phyloP scores from a whole-genome alignment of 2,113 vertebrate species.

The Furnarius figulus region DNA sequence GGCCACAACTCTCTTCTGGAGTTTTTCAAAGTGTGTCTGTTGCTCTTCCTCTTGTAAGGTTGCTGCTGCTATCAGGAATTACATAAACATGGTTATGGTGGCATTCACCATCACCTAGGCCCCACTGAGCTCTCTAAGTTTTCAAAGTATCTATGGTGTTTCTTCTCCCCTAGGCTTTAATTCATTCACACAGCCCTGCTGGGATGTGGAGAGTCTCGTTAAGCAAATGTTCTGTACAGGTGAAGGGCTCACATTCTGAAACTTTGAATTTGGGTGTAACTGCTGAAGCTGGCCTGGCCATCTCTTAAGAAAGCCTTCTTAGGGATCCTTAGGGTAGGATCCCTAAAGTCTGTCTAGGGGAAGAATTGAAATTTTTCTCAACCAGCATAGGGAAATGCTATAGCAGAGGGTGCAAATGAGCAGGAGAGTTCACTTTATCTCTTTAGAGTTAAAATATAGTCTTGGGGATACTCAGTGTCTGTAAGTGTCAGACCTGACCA shows the following conservation, averaged over 20 bases:
- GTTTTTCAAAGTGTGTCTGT: not conserved
- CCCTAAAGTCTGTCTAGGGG: not conserved
- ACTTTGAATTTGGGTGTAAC: not conserved
- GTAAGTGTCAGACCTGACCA: not conserved
- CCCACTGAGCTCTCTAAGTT: not conserved
- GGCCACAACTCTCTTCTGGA: not conserved
- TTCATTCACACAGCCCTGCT: not conserved
- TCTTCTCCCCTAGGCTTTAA: not conserved
- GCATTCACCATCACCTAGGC: not conserved
- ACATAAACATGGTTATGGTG: not conserved
- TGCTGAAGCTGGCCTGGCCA: not conserved
- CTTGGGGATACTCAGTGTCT: not conserved
- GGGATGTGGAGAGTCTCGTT: not conserved
- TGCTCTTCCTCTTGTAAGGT: not conserved
- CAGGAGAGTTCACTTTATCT: not conserved
- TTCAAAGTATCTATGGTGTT: not conserved
- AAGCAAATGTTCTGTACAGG: not conserved
- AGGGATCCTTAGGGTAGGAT: not conserved
- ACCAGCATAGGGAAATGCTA: not conserved
- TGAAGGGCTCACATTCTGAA: not conserved
- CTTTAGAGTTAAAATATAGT: not conserved
- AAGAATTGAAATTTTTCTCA: not conserved
- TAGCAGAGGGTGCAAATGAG: not conserved
- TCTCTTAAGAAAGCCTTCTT: not conserved
- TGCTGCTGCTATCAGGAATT: not conserved